Evolutionary conservation across 2,797 vertebrate species (phyloP).

Genomic region (Coregonus suidteri): DNA sequence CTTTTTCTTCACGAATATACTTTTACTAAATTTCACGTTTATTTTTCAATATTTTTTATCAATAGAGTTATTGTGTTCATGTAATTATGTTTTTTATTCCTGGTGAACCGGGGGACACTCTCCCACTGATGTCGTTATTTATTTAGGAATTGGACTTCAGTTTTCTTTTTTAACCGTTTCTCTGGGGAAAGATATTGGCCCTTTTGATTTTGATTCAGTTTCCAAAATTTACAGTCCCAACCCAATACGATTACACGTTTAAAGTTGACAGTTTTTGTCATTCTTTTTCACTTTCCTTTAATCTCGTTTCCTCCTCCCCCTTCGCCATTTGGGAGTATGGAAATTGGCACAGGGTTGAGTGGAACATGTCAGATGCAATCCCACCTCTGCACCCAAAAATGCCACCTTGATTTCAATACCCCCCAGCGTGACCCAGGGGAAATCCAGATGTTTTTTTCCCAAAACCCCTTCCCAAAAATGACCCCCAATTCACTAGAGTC

Average conservation of each 20-base stretch:
- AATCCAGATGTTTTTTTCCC: slow-evolving; percentile 62
- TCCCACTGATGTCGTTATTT: slow-evolving; percentile 67
- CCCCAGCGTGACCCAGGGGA: slow-evolving; percentile 65
- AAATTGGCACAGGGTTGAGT: slow-evolving; percentile 82
- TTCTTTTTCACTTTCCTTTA: slow-evolving; percentile 47
- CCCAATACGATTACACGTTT: slow-evolving; percentile 66
- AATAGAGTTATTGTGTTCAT: slow-evolving; percentile 60
- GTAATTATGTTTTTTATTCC: slow-evolving; percentile 61
- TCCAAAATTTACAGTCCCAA: slow-evolving; percentile 72
- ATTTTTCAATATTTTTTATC: slow-evolving; percentile 73
- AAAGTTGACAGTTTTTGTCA: slow-evolving; percentile 75
- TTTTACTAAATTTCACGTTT: slow-evolving; percentile 91
- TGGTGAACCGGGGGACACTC: slow-evolving; percentile 70
- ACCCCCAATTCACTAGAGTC: slow-evolving; percentile 15
- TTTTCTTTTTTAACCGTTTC: slow-evolving; percentile 74
- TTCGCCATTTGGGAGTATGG: slow-evolving; percentile 67
- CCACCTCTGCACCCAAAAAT: slow-evolving; percentile 70
- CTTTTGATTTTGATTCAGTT: slow-evolving; percentile 59
- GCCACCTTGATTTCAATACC: slow-evolving; percentile 65
- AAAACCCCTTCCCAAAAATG: slow-evolving; percentile 25
- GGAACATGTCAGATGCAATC: slow-evolving; percentile 76
- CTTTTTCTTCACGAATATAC: slow-evolving; percentile 89
- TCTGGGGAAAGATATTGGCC: slow-evolving; percentile 68
- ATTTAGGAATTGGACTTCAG: slow-evolving; percentile 77
- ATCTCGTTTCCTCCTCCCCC: slow-evolving; percentile 1